A percentile compares a stretch with the other conserved stretches of the same genome.
phyloP scores from a whole-genome alignment of 2,888 invertebrate species.

The Parelbella ahira region DNA sequence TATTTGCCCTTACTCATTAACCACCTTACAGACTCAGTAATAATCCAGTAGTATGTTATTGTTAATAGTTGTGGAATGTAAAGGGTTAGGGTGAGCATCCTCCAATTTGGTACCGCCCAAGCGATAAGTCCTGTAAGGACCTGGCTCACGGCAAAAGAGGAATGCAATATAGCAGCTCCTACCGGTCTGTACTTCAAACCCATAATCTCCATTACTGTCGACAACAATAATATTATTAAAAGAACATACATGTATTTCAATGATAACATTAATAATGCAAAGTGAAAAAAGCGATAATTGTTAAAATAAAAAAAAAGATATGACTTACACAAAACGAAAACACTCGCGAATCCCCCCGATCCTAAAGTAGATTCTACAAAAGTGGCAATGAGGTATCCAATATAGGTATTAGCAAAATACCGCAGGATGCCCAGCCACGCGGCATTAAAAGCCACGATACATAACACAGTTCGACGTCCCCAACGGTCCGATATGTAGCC shows the following conservation, averaged over 20 bases:
- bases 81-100: slow-evolving; percentile 76
- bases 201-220: slow-evolving; percentile 83
- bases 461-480: slow-evolving; percentile 72
- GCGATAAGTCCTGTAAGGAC: slow-evolving; percentile 81
- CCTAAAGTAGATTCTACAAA: slow-evolving; percentile 84
- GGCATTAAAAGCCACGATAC: slow-evolving; percentile 68
- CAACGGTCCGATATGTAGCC: slow-evolving; percentile 83
- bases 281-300: too few relatives aligned
- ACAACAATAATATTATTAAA: background rate
- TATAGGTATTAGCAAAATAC: slow-evolving; percentile 78
- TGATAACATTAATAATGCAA: too few relatives aligned
- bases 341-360: slow-evolving; percentile 83
- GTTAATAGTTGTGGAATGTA: slow-evolving; percentile 83
- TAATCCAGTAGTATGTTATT: slow-evolving; percentile 80
- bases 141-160: slow-evolving; percentile 84
- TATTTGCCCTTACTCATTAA: slow-evolving; percentile 81
- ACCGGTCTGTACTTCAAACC: slow-evolving; percentile 83
- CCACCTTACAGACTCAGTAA: slow-evolving; percentile 85
- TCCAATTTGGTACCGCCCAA: slow-evolving; percentile 83
- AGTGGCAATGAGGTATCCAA: slow-evolving; percentile 82
- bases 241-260: too few relatives aligned
- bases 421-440: slow-evolving; percentile 82
- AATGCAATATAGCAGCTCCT: slow-evolving; percentile 82
- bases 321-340: slow-evolving; percentile 83
- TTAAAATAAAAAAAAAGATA: too few relatives aligned